A percentile compares a stretch with the other conserved stretches of the same genome.
Conservation (phyloP, 2,797 vertebrate genomes). For the Hypotaenidia philippensis region DNA sequence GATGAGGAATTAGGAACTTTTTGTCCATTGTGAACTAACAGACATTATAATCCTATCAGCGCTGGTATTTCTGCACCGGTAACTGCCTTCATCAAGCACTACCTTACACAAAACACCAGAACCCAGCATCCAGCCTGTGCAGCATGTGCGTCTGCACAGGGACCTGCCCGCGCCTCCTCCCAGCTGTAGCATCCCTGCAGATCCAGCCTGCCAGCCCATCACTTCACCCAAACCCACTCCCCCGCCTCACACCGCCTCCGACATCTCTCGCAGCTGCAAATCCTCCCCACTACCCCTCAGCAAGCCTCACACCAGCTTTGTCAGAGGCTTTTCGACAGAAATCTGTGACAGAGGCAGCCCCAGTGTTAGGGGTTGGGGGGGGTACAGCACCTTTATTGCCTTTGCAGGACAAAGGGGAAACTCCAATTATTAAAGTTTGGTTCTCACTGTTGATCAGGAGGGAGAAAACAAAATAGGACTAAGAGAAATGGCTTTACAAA, state of each 20-base stretch:
- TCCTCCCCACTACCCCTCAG: background rate
- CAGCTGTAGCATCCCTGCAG: background rate
- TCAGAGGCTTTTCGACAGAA: background rate
- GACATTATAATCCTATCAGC: background rate
- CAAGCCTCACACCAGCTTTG: background rate
- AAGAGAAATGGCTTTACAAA: constrained; percentile 34
- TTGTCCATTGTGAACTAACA: background rate
- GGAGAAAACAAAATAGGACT: background rate
- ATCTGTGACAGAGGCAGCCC: background rate
- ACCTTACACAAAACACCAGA: background rate
- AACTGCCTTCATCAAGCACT: background rate
- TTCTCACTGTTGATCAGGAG: background rate
- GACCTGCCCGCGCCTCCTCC: background rate
- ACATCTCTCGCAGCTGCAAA: constrained; percentile 13
- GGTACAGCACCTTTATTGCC: background rate
- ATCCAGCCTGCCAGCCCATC: background rate
- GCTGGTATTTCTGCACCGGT: background rate
- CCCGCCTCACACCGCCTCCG: background rate
- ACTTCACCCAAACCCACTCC: background rate
- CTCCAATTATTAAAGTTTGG: background rate
- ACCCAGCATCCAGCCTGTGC: background rate
- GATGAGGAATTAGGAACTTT: background rate
- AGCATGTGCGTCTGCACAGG: background rate
- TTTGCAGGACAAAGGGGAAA: background rate
- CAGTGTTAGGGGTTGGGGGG: background rate